phyloP scores from a whole-genome alignment of 53 echinoderm and acorn worm genomes.

The Apostichopus leukothele region DNA sequence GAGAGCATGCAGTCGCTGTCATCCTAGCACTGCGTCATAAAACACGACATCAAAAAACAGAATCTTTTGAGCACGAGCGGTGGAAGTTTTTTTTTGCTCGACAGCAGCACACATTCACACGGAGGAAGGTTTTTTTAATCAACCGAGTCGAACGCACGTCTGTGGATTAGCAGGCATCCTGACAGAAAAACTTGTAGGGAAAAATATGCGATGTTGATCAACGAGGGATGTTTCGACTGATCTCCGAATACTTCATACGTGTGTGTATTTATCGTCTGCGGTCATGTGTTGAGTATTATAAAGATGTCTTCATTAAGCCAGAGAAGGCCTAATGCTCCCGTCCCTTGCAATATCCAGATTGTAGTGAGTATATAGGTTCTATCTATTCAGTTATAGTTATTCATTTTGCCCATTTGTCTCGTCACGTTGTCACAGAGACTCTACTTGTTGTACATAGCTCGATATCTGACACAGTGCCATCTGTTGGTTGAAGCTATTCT shows the following conservation, averaged over 20 bases:
- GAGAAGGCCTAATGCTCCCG: slow-evolving; percentile 78
- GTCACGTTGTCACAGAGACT: neutral
- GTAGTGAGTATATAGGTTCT: slow-evolving; percentile 73
- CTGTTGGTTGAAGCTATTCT: too few relatives aligned
- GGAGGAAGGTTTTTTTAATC: slow-evolving; percentile 1
- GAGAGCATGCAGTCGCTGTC: neutral
- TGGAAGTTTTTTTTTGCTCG: neutral
- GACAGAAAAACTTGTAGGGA: neutral
- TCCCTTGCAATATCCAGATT: slow-evolving; percentile 84
- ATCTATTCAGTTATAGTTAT: neutral
- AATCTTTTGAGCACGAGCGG: neutral
- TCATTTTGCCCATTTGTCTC: neutral
- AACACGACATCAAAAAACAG: neutral
- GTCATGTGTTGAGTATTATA: neutral
- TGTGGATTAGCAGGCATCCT: neutral
- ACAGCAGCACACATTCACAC: slow-evolving; percentile 9
- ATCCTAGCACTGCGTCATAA: neutral
- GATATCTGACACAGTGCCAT: too few relatives aligned
- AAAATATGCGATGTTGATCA: neutral
- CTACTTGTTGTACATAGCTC: too few relatives aligned
- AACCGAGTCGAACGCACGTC: neutral
- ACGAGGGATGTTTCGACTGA: neutral
- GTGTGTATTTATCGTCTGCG: neutral
- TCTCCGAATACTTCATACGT: neutral
- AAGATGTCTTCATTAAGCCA: slow-evolving; percentile 68